These are phyloP conservation scores for Meandrusa payeni DNA, from an alignment of 2,888 invertebrate species.

Conservation along the genomic window DNA sequence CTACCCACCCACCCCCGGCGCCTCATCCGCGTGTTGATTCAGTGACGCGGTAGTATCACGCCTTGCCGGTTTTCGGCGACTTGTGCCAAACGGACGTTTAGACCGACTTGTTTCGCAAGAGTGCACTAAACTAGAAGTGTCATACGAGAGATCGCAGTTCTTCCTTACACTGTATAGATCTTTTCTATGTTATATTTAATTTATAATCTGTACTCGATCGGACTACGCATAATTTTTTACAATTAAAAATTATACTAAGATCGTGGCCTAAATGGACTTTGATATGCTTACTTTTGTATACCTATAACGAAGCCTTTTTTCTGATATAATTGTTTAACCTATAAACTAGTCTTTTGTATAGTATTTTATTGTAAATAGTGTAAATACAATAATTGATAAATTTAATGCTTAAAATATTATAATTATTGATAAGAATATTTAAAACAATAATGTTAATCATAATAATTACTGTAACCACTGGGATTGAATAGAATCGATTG, in stretches of 20 bases:
- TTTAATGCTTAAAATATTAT: conserved; percentile 36
- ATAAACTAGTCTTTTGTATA: conserved; percentile 66
- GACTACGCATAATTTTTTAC: not conserved
- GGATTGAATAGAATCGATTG: conserved; percentile 71
- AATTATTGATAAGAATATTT: conserved; percentile 34
- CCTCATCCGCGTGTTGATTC: conserved; percentile 68
- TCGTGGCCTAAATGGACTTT: conserved; percentile 22
- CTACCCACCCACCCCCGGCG: conserved; percentile 62
- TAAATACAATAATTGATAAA: conserved; percentile 47
- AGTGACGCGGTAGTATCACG: conserved; percentile 77
- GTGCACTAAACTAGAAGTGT: conserved; percentile 45
- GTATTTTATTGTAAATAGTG: conserved; percentile 54
- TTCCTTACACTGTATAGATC: conserved; percentile 48
- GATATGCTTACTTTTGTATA: conserved; percentile 14
- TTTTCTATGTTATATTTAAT: conserved; percentile 8
- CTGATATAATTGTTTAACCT: conserved; percentile 4
- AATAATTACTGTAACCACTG: conserved; percentile 56
- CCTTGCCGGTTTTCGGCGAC: conserved; percentile 76
- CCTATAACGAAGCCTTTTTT: conserved; percentile 27
- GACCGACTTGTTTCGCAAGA: conserved; percentile 42
- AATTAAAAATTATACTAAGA: not conserved
- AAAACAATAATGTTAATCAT: conserved; percentile 47
- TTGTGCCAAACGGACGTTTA: conserved; percentile 80
- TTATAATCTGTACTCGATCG: not conserved
- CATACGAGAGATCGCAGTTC: conserved; percentile 51